Evolutionary conservation across 2,113 vertebrate species (phyloP).

Genomic region (Gallinago paraguaiae): DNA sequence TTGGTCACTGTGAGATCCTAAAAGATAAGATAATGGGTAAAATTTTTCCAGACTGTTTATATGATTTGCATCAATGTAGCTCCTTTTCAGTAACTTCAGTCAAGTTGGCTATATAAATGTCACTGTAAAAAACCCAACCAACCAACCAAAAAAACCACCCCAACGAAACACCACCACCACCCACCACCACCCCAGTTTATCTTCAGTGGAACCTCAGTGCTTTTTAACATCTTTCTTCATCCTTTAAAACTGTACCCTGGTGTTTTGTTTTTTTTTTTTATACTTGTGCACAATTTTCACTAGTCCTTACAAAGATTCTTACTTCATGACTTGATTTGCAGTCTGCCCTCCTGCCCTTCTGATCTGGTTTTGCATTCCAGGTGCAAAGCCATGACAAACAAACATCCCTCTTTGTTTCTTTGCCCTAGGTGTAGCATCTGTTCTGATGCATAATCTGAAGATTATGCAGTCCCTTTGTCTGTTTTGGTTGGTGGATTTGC

Average conservation of each 20-base stretch:
- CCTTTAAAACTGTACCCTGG: neutral
- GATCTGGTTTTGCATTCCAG: neutral
- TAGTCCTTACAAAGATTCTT: neutral
- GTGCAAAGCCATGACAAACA: neutral
- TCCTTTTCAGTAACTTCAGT: neutral
- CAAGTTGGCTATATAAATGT: neutral
- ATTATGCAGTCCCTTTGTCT: neutral
- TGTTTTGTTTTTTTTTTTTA: neutral
- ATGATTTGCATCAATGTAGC: neutral
- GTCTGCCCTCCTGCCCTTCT: neutral
- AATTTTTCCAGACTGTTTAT: neutral
- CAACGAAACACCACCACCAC: neutral
- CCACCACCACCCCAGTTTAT: neutral
- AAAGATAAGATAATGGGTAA: neutral
- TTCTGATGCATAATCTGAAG: too few species aligned
- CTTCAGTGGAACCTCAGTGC: neutral
- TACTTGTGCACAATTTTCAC: accelerated
- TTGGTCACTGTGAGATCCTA: neutral
- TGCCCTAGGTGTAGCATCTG: neutral
- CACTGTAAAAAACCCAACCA: neutral
- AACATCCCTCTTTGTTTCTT: neutral
- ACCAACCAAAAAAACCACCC: neutral
- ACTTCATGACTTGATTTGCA: neutral
- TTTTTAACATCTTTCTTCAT: neutral
- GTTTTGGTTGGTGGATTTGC: neutral